Percentiles rank a stretch among this genome's conserved stretches.
Evolutionary conservation across 2,888 invertebrate genomes (phyloP).

Genomic region (Oxytorus armatus): DNA sequence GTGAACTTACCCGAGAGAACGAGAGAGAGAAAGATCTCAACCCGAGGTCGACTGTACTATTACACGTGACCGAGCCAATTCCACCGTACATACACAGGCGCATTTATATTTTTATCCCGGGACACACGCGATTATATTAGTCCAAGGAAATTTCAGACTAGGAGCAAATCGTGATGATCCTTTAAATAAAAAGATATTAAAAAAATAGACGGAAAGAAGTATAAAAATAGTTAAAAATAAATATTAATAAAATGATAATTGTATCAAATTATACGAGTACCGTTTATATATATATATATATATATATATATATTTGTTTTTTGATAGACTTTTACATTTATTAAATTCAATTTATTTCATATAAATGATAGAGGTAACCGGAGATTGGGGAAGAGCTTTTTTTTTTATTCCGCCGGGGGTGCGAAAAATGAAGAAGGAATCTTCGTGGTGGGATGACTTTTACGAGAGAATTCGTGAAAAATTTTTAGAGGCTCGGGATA

Average conservation of each 20-base stretch:
- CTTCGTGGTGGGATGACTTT: slow-evolving; percentile 9
- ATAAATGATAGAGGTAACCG: background rate
- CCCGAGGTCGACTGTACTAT: slow-evolving; percentile 65
- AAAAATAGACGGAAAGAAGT: background rate
- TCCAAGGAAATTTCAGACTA: slow-evolving; percentile 40
- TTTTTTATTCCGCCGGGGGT: background rate
- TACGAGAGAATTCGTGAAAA: slow-evolving; percentile 7
- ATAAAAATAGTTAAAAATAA: background rate
- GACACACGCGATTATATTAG: slow-evolving; percentile 52
- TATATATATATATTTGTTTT: background rate
- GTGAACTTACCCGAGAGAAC: slow-evolving; percentile 52
- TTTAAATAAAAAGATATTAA: slow-evolving; percentile 1
- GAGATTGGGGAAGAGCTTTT: background rate
- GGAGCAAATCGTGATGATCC: slow-evolving; percentile 7
- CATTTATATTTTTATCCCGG: slow-evolving; percentile 37
- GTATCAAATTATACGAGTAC: background rate
- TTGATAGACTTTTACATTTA: too few relatives aligned
- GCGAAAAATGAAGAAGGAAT: background rate
- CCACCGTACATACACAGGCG: slow-evolving; percentile 40
- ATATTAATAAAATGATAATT: background rate
- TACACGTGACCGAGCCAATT: slow-evolving; percentile 68
- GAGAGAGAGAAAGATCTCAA: slow-evolving; percentile 40
- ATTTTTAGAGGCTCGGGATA: slow-evolving; percentile 34
- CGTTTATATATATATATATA: background rate
- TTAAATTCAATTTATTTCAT: slow-evolving; percentile 12